Conservation (phyloP, 2,888 invertebrate genomes). For the Nasonovia ribisnigri region DNA sequence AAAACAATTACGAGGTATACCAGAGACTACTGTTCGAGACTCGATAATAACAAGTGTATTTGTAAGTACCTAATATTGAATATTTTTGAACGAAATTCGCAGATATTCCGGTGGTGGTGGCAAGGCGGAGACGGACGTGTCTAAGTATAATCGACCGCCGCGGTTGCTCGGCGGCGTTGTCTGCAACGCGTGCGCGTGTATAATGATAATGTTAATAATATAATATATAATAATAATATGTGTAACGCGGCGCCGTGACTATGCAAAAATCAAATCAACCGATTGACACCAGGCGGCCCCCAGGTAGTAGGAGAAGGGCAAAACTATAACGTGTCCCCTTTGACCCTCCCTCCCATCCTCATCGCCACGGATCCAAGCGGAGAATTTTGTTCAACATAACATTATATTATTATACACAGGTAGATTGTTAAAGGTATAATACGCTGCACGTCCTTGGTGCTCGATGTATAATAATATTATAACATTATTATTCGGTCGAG, state of each 20-base stretch:
- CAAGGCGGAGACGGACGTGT: constrained; percentile 31
- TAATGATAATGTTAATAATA: constrained; percentile 34
- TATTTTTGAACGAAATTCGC: not conserved
- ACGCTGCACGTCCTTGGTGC: constrained; percentile 13
- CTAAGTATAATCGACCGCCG: constrained; percentile 16
- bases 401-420: not conserved
- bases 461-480: not conserved
- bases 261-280: constrained; percentile 52
- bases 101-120: not conserved
- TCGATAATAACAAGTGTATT: not conserved
- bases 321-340: not conserved
- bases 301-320: constrained; percentile 28
- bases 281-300: constrained; percentile 19
- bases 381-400: not conserved
- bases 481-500: constrained; percentile 27
- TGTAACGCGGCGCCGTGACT: constrained; percentile 60
- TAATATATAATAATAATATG: constrained; percentile 14
- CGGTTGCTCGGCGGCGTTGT: not conserved
- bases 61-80: not conserved
- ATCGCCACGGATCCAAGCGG: not conserved
- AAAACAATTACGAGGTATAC: not conserved
- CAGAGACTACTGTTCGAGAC: not conserved
- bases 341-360: not conserved
- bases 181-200: constrained; percentile 49
- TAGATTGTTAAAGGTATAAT: not conserved